Conservation (phyloP, 2,888 invertebrate species). For the Chydorus sphaericus region DNA sequence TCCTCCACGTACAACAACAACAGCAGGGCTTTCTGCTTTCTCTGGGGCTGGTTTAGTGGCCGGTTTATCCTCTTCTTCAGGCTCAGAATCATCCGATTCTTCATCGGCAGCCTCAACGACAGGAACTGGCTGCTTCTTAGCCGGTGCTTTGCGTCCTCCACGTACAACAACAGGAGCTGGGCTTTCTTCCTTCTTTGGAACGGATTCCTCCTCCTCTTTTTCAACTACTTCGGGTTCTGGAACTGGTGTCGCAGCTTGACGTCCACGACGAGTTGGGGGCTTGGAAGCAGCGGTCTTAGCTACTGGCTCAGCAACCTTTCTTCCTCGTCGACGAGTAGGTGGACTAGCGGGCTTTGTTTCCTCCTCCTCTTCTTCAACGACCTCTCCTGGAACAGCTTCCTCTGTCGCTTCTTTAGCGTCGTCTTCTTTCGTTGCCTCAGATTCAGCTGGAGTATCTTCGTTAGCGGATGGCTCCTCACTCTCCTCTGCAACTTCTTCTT, state of each 20-base stretch:
- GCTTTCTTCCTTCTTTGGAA: no score
- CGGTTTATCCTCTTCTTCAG: not conserved
- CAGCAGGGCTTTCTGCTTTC: slow-evolving; percentile 15
- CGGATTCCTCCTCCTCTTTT: not conserved
- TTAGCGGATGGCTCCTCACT: not conserved
- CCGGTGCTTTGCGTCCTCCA: not conserved
- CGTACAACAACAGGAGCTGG: no score
- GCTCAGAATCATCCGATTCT: not conserved
- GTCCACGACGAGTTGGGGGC: not conserved
- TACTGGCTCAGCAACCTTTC: not conserved
- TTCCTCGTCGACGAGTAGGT: not conserved
- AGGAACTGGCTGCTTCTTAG: not conserved
- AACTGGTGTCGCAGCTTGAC: not conserved
- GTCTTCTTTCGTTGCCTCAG: not conserved
- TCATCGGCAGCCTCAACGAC: not conserved
- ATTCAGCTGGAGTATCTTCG: not conserved
- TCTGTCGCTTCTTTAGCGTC: not conserved
- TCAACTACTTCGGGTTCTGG: not conserved
- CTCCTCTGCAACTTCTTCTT: not conserved
- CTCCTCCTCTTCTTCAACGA: not conserved
- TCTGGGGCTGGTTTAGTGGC: slow-evolving; percentile 14
- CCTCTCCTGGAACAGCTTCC: not conserved
- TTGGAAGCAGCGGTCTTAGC: not conserved
- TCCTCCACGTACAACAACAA: slow-evolving; percentile 14
- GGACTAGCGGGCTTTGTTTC: no score